Conservation (phyloP, 2,888 invertebrate genomes). For the Diploptera punctata region DNA sequence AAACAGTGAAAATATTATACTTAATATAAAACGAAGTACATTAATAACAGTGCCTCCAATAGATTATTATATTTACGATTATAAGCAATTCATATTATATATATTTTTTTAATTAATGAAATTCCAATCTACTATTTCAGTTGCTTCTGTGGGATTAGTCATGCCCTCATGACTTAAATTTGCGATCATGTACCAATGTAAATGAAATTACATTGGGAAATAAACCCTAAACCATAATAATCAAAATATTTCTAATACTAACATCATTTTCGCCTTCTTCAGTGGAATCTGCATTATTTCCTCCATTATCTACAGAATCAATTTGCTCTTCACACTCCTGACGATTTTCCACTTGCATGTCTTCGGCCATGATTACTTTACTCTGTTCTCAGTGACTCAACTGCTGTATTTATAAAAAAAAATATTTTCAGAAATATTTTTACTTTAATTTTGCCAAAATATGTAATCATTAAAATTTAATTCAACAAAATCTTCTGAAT, state of each 20-base stretch:
- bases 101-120: background rate
- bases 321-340: constrained; percentile 15
- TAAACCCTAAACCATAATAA: background rate
- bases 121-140: background rate
- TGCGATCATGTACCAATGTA: too few species aligned
- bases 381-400: constrained; percentile 11
- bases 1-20: too few species aligned
- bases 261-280: constrained; percentile 17
- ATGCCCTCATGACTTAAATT: constrained; percentile 18
- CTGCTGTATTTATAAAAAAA: too few species aligned
- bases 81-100: too few species aligned
- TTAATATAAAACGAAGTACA: too few species aligned
- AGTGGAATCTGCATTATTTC: background rate
- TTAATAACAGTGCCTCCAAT: too few species aligned
- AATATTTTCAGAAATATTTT: too few species aligned
- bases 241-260: background rate
- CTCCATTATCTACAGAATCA: background rate
- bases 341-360: background rate
- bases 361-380: constrained; percentile 36
- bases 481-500: background rate
- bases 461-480: background rate
- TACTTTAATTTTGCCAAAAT: too few species aligned
- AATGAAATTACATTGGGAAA: background rate
- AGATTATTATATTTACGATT: too few species aligned
- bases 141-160: background rate